Percentiles rank a stretch among this genome's conserved stretches.
Evolutionary conservation across 30 jellyfish, hydroid and myxozoan genomes (phyloP).

Genomic region (Cassiopea xamachana): DNA sequence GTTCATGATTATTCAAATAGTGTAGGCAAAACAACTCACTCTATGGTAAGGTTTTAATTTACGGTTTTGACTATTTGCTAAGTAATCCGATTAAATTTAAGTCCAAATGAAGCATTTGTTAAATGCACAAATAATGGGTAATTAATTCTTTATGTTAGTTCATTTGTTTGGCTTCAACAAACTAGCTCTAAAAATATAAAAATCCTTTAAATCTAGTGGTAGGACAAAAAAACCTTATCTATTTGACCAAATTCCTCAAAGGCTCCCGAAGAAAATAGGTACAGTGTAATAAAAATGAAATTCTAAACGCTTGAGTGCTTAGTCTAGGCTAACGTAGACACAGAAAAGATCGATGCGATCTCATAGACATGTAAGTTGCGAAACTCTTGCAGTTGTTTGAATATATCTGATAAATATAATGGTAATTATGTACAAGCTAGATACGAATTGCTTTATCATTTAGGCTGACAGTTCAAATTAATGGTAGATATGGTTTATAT

Average conservation of each 20-base stretch:
- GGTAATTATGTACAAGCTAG: not conserved
- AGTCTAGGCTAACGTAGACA: not conserved
- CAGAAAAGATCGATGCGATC: conserved; percentile 11
- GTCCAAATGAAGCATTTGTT: conserved; percentile 18
- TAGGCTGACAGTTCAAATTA: too few relatives aligned
- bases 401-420: not conserved
- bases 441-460: not conserved
- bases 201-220: not conserved
- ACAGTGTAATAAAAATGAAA: not conserved
- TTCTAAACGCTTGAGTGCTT: conserved; percentile 16
- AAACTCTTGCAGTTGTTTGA: conserved; percentile 2
- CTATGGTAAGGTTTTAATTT: conserved; percentile 9
- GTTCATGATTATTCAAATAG: not conserved
- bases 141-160: conserved; percentile 9
- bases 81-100: conserved; percentile 13
- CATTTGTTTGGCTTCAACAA: conserved; percentile 11
- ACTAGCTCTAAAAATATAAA: conserved; percentile 31
- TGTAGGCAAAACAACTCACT: not conserved
- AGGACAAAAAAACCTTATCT: not conserved
- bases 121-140: conserved; percentile 8
- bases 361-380: conserved; percentile 15
- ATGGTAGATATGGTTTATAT: too few relatives aligned
- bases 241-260: not conserved
- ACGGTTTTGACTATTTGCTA: conserved; percentile 1
- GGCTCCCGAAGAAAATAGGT: conserved; percentile 15